Evolutionary conservation across 2,888 invertebrate genomes (phyloP).

Genomic region (Trachelus troglodyta): DNA sequence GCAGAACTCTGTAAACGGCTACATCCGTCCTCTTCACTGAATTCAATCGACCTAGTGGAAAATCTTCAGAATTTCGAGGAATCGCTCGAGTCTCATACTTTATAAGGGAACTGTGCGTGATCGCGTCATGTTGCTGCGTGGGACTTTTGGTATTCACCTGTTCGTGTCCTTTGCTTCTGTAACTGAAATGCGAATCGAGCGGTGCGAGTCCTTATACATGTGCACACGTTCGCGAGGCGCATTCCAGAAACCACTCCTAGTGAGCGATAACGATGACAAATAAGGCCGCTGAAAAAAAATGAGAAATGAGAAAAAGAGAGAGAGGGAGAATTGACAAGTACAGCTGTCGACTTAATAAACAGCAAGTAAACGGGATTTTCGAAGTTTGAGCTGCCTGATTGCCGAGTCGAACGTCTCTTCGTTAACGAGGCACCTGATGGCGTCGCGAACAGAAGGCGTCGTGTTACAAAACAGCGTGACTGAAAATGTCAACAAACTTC

Average conservation of each 20-base stretch:
- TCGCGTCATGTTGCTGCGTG: background rate
- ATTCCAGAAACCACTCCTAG: background rate
- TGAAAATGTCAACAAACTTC: slow-evolving; percentile 16
- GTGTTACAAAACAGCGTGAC: slow-evolving; percentile 26
- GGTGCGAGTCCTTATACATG: background rate
- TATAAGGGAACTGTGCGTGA: background rate
- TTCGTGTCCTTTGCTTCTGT: background rate
- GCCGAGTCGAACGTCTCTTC: slow-evolving; percentile 5
- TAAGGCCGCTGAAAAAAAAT: background rate
- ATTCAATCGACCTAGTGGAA: background rate
- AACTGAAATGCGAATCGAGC: background rate
- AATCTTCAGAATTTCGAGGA: background rate
- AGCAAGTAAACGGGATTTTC: no score
- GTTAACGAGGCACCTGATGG: slow-evolving; percentile 6
- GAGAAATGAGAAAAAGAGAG: background rate
- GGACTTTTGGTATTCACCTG: background rate
- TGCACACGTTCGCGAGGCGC: background rate
- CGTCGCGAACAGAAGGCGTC: slow-evolving; percentile 17
- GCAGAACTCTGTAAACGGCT: background rate
- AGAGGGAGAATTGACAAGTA: no score
- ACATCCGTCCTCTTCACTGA: background rate
- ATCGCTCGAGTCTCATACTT: background rate
- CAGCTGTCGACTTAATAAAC: no score
- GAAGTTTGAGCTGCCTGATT: background rate
- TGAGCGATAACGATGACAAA: background rate